A percentile compares a stretch with the other conserved stretches of the same genome.
Evolutionary conservation across 2,797 vertebrate species (phyloP).

Genomic region (Harpagifer antarcticus): DNA sequence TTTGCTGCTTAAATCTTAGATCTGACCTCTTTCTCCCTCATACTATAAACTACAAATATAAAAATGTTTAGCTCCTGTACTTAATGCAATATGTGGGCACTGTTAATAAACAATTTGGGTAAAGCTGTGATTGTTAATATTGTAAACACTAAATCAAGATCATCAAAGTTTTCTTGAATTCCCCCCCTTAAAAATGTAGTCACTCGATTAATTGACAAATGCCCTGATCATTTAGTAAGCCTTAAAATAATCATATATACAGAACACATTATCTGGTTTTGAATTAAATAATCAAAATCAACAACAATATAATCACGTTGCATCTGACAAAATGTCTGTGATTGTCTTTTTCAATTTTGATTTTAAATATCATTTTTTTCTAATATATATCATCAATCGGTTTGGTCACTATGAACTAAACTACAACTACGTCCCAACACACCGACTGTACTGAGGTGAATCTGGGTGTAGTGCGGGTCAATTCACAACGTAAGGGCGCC

Average conservation of each 20-base stretch:
- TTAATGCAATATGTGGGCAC: neutral
- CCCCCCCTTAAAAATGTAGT: neutral
- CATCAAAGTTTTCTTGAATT: neutral
- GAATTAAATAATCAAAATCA: neutral
- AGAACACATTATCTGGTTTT: neutral
- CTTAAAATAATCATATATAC: neutral
- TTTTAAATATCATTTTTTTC: constrained; percentile 9
- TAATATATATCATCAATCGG: neutral
- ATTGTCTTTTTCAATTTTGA: neutral
- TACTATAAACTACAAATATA: neutral
- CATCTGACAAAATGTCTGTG: neutral
- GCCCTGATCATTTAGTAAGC: neutral
- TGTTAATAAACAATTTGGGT: neutral
- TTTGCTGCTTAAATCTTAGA: neutral
- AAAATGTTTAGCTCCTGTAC: neutral
- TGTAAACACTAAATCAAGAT: neutral
- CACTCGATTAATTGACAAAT: neutral
- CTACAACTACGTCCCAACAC: constrained; percentile 73
- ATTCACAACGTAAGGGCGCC: constrained; percentile 45
- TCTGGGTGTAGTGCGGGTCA: constrained; percentile 38
- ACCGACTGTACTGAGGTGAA: constrained; percentile 70
- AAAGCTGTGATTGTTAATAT: neutral
- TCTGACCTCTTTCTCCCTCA: neutral
- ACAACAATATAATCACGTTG: neutral
- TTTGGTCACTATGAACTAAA: constrained; percentile 27